Conservation (phyloP, 53 echinoderm and acorn worm species). For the Glandiceps talaboti region DNA sequence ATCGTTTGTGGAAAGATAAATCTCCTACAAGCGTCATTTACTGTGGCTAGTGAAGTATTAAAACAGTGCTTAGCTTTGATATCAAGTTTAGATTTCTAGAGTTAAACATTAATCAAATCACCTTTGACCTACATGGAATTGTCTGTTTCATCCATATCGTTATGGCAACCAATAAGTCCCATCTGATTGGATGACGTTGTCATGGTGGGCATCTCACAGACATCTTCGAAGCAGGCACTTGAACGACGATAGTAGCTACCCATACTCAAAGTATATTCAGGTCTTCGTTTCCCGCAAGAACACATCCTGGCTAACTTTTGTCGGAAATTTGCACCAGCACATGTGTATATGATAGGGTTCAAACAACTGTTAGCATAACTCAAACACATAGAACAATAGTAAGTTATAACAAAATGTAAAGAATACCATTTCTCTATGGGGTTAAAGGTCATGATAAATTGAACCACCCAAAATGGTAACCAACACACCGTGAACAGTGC, state of each 20-base stretch:
- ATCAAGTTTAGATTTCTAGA: no score
- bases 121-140: background rate
- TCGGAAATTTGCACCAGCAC: background rate
- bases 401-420: conserved; percentile 12
- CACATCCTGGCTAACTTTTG: background rate
- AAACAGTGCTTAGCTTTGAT: no score
- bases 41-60: no score
- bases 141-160: background rate
- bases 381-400: conserved; percentile 36
- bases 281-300: background rate
- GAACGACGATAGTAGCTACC: background rate
- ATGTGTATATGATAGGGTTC: conserved; percentile 95
- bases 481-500: conserved; percentile 84
- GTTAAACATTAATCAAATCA: no score
- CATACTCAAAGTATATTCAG: background rate
- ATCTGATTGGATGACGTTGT: background rate
- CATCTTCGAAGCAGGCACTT: background rate
- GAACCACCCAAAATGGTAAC: conserved; percentile 54
- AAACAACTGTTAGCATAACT: conserved; percentile 87
- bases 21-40: no score
- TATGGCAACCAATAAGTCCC: background rate
- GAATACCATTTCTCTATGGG: background rate
- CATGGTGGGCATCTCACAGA: background rate
- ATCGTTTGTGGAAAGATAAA: no score
- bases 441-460: conserved; percentile 2